Evolutionary conservation across 1,140 invertebrate species (phyloP).

Genomic region (Plutomurus gul): DNA sequence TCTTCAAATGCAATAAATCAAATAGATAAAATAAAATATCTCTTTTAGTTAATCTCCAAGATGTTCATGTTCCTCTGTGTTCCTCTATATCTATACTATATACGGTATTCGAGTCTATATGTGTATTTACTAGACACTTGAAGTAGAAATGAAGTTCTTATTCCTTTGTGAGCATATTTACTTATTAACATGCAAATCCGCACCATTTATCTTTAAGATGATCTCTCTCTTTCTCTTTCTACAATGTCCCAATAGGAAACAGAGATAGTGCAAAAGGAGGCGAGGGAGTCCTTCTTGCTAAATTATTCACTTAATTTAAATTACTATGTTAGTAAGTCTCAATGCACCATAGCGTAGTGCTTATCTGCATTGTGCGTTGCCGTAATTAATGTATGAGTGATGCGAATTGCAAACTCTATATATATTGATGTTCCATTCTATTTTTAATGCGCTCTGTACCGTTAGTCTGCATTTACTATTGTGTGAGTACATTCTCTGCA

Average conservation of each 20-base stretch:
- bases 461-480: neutral
- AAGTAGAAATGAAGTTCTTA: neutral
- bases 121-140: neutral
- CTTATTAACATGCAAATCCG: neutral
- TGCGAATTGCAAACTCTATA: neutral
- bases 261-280: slow-evolving; percentile 8
- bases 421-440: neutral
- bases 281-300: neutral
- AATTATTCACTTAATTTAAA: neutral
- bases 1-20: neutral
- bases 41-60: neutral
- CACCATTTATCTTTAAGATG: slow-evolving; percentile 10
- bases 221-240: neutral
- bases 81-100: neutral
- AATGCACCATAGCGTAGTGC: neutral
- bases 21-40: slow-evolving; percentile 2
- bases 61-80: neutral
- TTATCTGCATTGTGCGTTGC: neutral
- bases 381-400: neutral
- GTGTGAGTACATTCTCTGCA: neutral
- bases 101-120: neutral
- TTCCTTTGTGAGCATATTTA: slow-evolving; percentile 10
- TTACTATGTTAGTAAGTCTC: neutral
- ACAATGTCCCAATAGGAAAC: neutral
- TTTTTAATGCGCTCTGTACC: neutral